Evolutionary conservation across 2,113 vertebrate species (phyloP).

Genomic region (Misgurnus mizolepis): DNA sequence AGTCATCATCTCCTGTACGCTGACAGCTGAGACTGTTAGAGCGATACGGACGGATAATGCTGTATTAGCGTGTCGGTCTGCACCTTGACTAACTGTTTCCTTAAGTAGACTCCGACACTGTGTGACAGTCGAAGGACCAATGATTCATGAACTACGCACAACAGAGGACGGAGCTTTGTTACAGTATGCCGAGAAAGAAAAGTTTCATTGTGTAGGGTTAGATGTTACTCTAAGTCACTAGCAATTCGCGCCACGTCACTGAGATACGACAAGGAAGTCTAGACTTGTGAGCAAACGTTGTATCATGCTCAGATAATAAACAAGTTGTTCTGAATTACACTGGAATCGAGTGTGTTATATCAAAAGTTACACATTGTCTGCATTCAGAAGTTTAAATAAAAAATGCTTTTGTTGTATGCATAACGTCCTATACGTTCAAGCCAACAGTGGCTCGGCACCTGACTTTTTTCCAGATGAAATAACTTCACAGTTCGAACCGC

Average conservation of each 20-base stretch:
- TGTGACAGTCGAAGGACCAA: not conserved
- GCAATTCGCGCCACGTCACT: too few relatives aligned
- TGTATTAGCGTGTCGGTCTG: not conserved
- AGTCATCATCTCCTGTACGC: constrained; percentile 4
- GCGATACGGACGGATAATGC: constrained; percentile 16
- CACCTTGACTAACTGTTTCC: not conserved
- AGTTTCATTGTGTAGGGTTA: too few relatives aligned
- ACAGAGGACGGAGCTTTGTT: constrained; percentile 14
- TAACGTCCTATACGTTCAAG: not conserved
- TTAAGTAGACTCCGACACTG: not conserved
- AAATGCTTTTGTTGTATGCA: not conserved
- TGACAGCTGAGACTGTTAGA: not conserved
- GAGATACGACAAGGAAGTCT: too few relatives aligned
- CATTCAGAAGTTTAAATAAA: not conserved
- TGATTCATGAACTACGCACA: not conserved
- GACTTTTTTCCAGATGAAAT: constrained; percentile 2
- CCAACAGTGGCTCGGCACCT: not conserved
- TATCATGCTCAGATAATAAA: too few relatives aligned
- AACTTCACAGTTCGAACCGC: not conserved
- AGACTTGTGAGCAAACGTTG: too few relatives aligned
- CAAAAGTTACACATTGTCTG: too few relatives aligned
- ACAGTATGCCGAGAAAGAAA: not conserved
- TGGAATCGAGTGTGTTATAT: too few relatives aligned
- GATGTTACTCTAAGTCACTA: too few relatives aligned
- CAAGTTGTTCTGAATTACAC: too few relatives aligned